Conservation (phyloP, 1,140 invertebrate genomes). For the Hylaeus volcanicus region DNA sequence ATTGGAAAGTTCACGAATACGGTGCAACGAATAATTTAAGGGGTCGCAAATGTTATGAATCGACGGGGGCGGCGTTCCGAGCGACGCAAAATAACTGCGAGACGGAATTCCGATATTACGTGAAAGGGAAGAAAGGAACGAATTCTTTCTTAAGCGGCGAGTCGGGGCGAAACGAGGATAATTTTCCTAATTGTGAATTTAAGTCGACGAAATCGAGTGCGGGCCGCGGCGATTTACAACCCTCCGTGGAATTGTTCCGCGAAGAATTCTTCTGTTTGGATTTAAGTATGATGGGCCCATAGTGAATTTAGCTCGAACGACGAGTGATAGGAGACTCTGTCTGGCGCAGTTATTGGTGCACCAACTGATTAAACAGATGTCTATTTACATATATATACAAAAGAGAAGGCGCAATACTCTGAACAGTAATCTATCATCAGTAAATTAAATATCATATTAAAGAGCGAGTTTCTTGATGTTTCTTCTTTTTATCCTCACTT, state of each 20-base stretch:
- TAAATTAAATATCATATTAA: too few relatives aligned
- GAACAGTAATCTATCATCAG: too few relatives aligned
- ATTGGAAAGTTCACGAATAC: slow-evolving; percentile 11
- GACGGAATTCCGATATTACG: background rate
- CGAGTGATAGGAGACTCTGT: too few relatives aligned
- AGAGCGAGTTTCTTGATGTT: too few relatives aligned
- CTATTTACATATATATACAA: too few relatives aligned
- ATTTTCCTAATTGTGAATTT: background rate
- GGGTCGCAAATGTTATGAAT: background rate
- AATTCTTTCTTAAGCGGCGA: background rate
- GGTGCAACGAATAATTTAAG: slow-evolving; percentile 19
- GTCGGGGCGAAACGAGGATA: background rate
- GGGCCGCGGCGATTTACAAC: background rate
- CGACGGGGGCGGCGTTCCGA: background rate
- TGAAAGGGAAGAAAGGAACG: background rate
- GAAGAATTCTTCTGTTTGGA: too few relatives aligned
- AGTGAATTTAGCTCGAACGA: too few relatives aligned
- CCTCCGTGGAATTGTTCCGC: background rate
- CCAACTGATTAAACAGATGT: too few relatives aligned
- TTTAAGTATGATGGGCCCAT: too few relatives aligned
- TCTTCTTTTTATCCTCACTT: too few relatives aligned
- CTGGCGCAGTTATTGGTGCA: too few relatives aligned
- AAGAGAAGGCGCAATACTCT: too few relatives aligned
- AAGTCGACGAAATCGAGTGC: background rate
- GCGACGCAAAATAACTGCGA: background rate